Evolutionary conservation across 92 coral and sea anemone species (phyloP).

Genomic region (Zoanthus sociatus): DNA sequence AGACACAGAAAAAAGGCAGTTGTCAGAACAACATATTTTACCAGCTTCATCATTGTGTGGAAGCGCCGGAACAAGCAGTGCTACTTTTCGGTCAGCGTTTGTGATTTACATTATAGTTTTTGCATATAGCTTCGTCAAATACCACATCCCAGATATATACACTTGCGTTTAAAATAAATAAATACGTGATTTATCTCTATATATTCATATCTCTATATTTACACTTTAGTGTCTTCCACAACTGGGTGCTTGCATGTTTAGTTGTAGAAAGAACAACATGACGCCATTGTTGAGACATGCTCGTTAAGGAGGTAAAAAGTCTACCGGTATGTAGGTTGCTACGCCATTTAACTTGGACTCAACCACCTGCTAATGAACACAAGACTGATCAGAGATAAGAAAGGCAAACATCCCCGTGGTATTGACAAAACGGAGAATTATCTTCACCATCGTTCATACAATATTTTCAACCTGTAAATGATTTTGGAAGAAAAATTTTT

Average conservation of each 20-base stretch:
- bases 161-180: too few relatives aligned
- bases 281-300: conserved; percentile 10
- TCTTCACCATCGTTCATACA: too few relatives aligned
- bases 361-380: conserved; percentile 25
- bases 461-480: too few relatives aligned
- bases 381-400: neutral
- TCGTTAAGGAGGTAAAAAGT: neutral
- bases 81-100: neutral
- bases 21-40: neutral
- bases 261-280: neutral
- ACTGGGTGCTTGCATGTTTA: neutral
- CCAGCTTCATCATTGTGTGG: neutral
- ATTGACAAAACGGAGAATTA: neutral
- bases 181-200: too few relatives aligned
- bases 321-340: conserved; percentile 18
- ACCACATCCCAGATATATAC: too few relatives aligned
- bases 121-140: too few relatives aligned
- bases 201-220: too few relatives aligned
- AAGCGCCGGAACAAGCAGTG: too few relatives aligned
- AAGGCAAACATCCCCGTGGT: neutral
- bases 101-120: neutral
- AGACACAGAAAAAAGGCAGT: neutral
- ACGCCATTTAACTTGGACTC: conserved; percentile 4
- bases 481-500: too few relatives aligned
- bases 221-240: too few relatives aligned